phyloP scores from a whole-genome alignment of 2,113 vertebrate genomes.

The Patagioenas fasciata region DNA sequence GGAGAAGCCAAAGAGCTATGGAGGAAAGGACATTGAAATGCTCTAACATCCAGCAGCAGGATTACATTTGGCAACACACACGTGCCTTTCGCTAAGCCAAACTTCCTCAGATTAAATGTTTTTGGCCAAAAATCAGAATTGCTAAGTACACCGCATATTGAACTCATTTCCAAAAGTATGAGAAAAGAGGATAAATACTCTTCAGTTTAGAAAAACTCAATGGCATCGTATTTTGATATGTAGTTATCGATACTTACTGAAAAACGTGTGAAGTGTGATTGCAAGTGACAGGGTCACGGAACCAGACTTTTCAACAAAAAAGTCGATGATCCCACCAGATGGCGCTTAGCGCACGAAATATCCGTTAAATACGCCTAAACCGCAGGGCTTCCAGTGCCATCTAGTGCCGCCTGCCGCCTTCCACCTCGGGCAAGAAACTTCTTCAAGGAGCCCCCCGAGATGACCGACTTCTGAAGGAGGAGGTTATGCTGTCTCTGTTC shows the following conservation, averaged over 20 bases:
- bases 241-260: background rate
- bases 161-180: background rate
- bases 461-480: background rate
- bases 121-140: background rate
- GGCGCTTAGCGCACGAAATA: constrained; percentile 17
- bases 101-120: background rate
- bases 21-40: background rate
- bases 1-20: background rate
- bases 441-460: background rate
- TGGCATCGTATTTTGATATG: background rate
- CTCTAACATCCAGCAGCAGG: background rate
- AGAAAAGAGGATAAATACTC: background rate
- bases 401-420: constrained; percentile 13
- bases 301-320: background rate
- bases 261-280: background rate
- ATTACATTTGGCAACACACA: background rate
- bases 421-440: background rate
- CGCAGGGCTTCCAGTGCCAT: constrained; percentile 26
- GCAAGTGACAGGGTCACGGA: background rate
- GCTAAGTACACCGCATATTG: background rate
- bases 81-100: background rate
- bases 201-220: background rate
- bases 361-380: background rate
- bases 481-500: background rate
- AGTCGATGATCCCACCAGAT: background rate